Percentiles rank a stretch among this genome's conserved stretches.
phyloP scores from a whole-genome alignment of 2,888 invertebrate genomes.

The Dione vanillae region DNA sequence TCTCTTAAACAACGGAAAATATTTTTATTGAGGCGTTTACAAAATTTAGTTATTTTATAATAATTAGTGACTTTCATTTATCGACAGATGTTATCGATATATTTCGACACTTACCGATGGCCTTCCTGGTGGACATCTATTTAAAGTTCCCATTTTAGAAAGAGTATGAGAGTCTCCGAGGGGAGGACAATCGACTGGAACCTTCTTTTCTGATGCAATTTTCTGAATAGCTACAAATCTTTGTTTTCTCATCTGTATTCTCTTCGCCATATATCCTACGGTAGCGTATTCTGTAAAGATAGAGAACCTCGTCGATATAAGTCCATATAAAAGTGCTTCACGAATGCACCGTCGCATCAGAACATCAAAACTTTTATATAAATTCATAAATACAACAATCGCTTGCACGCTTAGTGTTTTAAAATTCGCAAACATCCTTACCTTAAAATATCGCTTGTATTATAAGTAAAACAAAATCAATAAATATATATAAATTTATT shows the following conservation, averaged over 20 bases:
- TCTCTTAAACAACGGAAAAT: too few relatives aligned
- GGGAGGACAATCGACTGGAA: conserved; percentile 90
- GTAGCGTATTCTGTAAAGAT: conserved; percentile 95
- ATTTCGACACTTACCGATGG: conserved; percentile 73
- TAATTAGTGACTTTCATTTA: neutral
- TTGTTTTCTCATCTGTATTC: conserved; percentile 98
- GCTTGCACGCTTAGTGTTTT: conserved; percentile 43
- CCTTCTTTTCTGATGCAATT: conserved; percentile 95
- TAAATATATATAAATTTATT: too few relatives aligned
- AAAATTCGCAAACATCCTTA: conserved; percentile 10
- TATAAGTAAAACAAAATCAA: neutral
- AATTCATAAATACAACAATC: conserved; percentile 38
- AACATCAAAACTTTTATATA: conserved; percentile 14
- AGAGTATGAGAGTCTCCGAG: conserved; percentile 88
- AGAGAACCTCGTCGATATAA: conserved; percentile 48
- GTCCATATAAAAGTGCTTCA: conserved; percentile 31
- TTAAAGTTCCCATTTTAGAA: conserved; percentile 91
- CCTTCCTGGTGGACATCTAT: conserved; percentile 82
- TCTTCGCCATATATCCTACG: conserved; percentile 98
- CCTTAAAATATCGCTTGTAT: neutral
- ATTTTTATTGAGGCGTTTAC: too few relatives aligned
- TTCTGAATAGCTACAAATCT: conserved; percentile 95
- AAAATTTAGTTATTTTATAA: too few relatives aligned
- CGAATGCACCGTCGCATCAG: conserved; percentile 22
- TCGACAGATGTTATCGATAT: neutral